Conservation (phyloP, 1,140 invertebrate genomes). For the Leptopilina boulardi region DNA sequence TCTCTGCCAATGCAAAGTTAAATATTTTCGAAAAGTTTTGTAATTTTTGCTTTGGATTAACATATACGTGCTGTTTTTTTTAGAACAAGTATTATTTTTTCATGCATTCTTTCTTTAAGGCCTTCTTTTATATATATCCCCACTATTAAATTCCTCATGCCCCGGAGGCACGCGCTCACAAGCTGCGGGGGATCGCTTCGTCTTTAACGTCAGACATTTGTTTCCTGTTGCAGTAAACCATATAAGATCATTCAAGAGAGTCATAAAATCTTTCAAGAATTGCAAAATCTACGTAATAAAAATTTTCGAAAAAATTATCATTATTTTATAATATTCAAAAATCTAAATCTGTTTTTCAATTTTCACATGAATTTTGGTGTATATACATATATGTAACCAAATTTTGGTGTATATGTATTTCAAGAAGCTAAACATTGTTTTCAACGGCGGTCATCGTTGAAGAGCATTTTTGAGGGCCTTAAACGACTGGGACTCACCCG, state of each 20-base stretch:
- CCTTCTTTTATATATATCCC: background rate
- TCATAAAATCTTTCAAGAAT: background rate
- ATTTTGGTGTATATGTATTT: too few relatives aligned
- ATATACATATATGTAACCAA: background rate
- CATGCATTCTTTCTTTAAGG: background rate
- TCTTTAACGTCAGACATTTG: slow-evolving; percentile 19
- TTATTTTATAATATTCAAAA: too few relatives aligned
- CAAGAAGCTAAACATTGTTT: slow-evolving; percentile 15
- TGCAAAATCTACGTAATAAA: too few relatives aligned
- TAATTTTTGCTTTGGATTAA: too few relatives aligned
- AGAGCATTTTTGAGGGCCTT: slow-evolving; percentile 5
- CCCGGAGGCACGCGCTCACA: slow-evolving; percentile 13
- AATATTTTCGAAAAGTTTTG: too few relatives aligned
- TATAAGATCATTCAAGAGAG: background rate
- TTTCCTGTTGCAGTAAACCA: slow-evolving; percentile 8
- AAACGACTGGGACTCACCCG: slow-evolving; percentile 28
- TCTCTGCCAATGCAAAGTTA: too few relatives aligned
- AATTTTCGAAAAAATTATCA: too few relatives aligned
- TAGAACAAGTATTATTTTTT: too few relatives aligned
- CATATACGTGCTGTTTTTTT: too few relatives aligned
- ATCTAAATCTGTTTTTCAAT: too few relatives aligned
- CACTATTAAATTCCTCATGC: slow-evolving; percentile 11
- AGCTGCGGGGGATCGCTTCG: slow-evolving; percentile 21
- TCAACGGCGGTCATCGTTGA: background rate
- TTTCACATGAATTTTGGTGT: too few relatives aligned